Conservation (phyloP, 2,797 vertebrate genomes). For the Oophaga sylvatica region DNA sequence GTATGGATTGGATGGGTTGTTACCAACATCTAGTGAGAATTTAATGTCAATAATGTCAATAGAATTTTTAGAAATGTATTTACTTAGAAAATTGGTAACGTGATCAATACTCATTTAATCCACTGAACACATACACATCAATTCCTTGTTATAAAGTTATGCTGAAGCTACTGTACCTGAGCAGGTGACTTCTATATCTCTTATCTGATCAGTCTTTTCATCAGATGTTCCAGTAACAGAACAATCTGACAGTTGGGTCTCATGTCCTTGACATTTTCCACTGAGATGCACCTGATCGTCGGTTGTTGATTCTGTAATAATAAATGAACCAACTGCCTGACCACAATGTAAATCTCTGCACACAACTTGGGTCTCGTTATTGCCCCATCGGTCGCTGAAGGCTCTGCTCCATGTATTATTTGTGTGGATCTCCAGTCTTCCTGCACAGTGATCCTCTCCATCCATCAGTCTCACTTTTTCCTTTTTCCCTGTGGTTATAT, state of each 20-base stretch:
- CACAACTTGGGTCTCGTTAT: not conserved
- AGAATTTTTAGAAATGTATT: too few relatives aligned
- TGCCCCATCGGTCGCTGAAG: not conserved
- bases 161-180: not conserved
- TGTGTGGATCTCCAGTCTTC: not conserved
- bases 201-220: not conserved
- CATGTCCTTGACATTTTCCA: not conserved
- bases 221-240: not conserved
- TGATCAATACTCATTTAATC: too few relatives aligned
- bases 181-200: not conserved
- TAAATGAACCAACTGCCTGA: not conserved
- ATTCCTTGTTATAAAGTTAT: not conserved
- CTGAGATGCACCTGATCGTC: not conserved
- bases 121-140: too few relatives aligned
- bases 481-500: not conserved
- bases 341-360: constrained; percentile 18
- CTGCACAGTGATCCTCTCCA: not conserved
- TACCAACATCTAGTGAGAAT: too few relatives aligned
- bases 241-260: not conserved
- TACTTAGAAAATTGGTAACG: too few relatives aligned
- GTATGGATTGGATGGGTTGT: too few relatives aligned
- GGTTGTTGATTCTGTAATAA: too few relatives aligned
- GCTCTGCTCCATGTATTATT: constrained; percentile 18
- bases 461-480: not conserved
- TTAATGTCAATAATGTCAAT: too few relatives aligned